Percentiles rank a stretch among this genome's conserved stretches.
phyloP scores from a whole-genome alignment of 2,888 invertebrate species.

The Mechanitis mazaeus region DNA sequence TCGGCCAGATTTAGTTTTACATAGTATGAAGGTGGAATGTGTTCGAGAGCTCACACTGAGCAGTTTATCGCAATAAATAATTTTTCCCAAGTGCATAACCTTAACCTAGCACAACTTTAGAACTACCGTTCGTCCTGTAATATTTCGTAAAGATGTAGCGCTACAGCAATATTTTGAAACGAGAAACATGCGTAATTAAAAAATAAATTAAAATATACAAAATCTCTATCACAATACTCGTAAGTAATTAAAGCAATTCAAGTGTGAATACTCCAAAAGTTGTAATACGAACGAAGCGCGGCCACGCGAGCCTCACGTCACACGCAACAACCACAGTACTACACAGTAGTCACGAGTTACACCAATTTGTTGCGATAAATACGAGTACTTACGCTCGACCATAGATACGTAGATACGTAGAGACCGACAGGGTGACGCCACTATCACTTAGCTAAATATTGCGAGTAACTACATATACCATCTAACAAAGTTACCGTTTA shows the following conservation, averaged over 20 bases:
- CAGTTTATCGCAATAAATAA: conserved; percentile 49
- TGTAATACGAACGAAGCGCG: conserved; percentile 65
- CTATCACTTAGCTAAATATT: conserved; percentile 65
- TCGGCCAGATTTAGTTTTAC: conserved; percentile 40
- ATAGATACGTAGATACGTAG: conserved; percentile 30
- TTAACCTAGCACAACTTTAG: conserved; percentile 70
- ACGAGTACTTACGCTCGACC: conserved; percentile 44
- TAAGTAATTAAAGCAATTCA: conserved; percentile 77
- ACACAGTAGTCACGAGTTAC: conserved; percentile 59
- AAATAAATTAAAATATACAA: conserved; percentile 78
- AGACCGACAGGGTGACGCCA: conserved; percentile 44
- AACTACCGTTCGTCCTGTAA: conserved; percentile 64
- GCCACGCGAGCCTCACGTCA: conserved; percentile 28
- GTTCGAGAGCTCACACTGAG: conserved; percentile 41
- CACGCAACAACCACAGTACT: conserved; percentile 38
- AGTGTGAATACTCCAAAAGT: conserved; percentile 75
- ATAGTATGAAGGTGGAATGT: conserved; percentile 61
- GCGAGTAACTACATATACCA: conserved; percentile 69
- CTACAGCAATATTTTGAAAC: conserved; percentile 54
- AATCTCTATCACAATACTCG: conserved; percentile 78
- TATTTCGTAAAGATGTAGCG: conserved; percentile 66
- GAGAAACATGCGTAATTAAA: conserved; percentile 73
- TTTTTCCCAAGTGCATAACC: conserved; percentile 59
- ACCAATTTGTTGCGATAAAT: conserved; percentile 50
- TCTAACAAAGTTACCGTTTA: conserved; percentile 56